Percentiles rank a stretch among this genome's conserved stretches.
phyloP scores from a whole-genome alignment of 2,113 vertebrate genomes.

The Dasyurus viverrinus region DNA sequence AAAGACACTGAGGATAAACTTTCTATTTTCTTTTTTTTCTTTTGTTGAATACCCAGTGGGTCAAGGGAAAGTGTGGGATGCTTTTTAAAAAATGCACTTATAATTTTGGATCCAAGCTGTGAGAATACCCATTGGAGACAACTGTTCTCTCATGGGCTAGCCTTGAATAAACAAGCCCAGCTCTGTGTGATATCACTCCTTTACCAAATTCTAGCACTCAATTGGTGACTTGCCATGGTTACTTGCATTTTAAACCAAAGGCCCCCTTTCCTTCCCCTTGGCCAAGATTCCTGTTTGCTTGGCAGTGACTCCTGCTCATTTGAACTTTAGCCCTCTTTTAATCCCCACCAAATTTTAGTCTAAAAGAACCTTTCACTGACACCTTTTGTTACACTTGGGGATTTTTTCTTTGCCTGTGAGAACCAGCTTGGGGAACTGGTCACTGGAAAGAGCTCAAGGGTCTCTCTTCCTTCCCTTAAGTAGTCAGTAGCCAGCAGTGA shows the following conservation, averaged over 20 bases:
- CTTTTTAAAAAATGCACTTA: constrained; percentile 84
- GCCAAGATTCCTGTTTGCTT: constrained; percentile 83
- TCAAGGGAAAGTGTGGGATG: constrained; percentile 88
- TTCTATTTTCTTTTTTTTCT: constrained; percentile 77
- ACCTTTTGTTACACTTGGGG: constrained; percentile 82
- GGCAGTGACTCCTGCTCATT: constrained; percentile 80
- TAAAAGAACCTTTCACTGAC: constrained; percentile 85
- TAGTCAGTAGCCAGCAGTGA: constrained; percentile 75
- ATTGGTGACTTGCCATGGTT: constrained; percentile 90
- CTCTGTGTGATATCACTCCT: constrained; percentile 90
- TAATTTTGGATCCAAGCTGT: constrained; percentile 89
- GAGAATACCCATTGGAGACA: constrained; percentile 90
- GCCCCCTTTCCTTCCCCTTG: constrained; percentile 83
- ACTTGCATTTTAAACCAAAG: constrained; percentile 87
- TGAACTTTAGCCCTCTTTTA: constrained; percentile 88
- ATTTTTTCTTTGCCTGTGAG: constrained; percentile 83
- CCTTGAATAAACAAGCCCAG: constrained; percentile 93
- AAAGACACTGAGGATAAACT: constrained; percentile 89
- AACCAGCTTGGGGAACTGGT: constrained; percentile 77
- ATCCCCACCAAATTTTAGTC: constrained; percentile 86
- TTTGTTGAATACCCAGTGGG: constrained; percentile 90
- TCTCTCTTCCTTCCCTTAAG: constrained; percentile 77
- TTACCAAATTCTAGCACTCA: constrained; percentile 91
- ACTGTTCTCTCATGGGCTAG: constrained; percentile 85
- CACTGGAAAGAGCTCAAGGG: constrained; percentile 78